A percentile compares a stretch with the other conserved stretches of the same genome.
Evolutionary conservation across 2,113 vertebrate species (phyloP).

Genomic region (Nothobranchius kuhntae): DNA sequence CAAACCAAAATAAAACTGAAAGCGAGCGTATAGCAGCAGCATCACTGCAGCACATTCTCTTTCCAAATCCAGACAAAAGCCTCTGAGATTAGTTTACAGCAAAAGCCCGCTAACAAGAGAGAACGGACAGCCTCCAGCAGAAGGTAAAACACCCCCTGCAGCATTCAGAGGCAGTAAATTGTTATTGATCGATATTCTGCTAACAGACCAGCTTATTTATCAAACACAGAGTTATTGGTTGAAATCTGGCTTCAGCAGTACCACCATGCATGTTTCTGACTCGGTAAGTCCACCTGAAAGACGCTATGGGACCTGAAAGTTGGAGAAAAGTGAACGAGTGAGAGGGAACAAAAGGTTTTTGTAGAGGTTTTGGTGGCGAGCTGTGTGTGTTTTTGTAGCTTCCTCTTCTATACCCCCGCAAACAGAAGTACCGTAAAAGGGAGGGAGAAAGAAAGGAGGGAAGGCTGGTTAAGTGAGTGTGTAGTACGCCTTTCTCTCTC

Average conservation of each 20-base stretch:
- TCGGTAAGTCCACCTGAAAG: slow-evolving; percentile 1
- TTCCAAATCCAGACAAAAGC: not conserved
- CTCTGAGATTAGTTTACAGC: not conserved
- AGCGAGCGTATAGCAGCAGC: not conserved
- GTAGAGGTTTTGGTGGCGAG: slow-evolving; percentile 51
- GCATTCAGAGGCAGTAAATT: slow-evolving; percentile 1
- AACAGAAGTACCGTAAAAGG: slow-evolving; percentile 44
- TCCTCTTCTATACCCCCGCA: slow-evolving; percentile 57
- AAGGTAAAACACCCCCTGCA: not conserved
- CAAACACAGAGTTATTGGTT: not conserved
- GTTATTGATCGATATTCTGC: not conserved
- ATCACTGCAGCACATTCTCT: not conserved
- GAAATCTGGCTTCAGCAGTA: not conserved
- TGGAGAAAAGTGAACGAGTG: slow-evolving; percentile 13
- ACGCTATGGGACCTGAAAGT: slow-evolving; percentile 4
- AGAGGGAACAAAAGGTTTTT: slow-evolving; percentile 28
- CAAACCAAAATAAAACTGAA: too few species aligned
- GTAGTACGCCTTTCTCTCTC: slow-evolving; percentile 48
- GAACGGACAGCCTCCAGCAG: slow-evolving; percentile 4
- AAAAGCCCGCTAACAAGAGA: not conserved
- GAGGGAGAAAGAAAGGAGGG: slow-evolving; percentile 50
- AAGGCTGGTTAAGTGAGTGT: slow-evolving; percentile 57
- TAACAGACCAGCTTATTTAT: slow-evolving; percentile 5
- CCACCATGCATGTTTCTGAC: not conserved
- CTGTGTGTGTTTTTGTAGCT: slow-evolving; percentile 45